Base-by-base conservation (phyloP, 2,888 invertebrate species). In the Galerucella nymphaeae region DNA sequence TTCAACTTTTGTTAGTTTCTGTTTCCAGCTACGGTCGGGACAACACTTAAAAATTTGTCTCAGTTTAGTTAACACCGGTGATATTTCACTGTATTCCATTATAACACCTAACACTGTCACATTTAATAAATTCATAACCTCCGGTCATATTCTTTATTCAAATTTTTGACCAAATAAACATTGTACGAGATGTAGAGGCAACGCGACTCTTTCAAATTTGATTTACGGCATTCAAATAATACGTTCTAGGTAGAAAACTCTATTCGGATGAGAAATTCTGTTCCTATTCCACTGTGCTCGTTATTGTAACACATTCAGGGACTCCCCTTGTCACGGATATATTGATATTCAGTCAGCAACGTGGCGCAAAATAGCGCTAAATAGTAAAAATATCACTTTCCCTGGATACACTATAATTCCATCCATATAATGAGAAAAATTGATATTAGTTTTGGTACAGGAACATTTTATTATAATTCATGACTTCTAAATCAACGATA, bases 51-150 rank as follows among this genome's bases (percentile, higher is more conserved):
- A 38, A 38, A 59, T 59, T 59, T 59, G 59, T 59, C 59, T 59
- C 38, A 16, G 11, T 38, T 38, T 30, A 59, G n/a, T 38, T n/a
- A 38, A 59, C 59, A 30, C 38, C 8, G n/a, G n/a, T 16, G 38
- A 48, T 65, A 65, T 53, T 65, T 65, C 11, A 30, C 16, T 11
- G 38, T 59, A n/a, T 59, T 38, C 41, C 38, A 65, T 55, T 55
- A 65, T 23, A 63, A 65, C 30, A 53, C 65, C 53, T n/a, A 65
- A 14, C 11, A 55, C 65, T 65, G 65, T 55, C 65, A 48, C 18
- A 38, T 55, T 65, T 55, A 65, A 53, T 41, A 55, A 65, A 65
- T 65, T 65, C 65, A 65, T 65, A 65, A 65, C 65, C 65, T 65
- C 53, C 53, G 65, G 65, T 30, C 53, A 65, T 18, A 65, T 38